Evolutionary conservation across 1,140 invertebrate species (phyloP), one percentile per base, ranked within the genome.

Genomic region (Caenorhabditis briggsae): DNA sequence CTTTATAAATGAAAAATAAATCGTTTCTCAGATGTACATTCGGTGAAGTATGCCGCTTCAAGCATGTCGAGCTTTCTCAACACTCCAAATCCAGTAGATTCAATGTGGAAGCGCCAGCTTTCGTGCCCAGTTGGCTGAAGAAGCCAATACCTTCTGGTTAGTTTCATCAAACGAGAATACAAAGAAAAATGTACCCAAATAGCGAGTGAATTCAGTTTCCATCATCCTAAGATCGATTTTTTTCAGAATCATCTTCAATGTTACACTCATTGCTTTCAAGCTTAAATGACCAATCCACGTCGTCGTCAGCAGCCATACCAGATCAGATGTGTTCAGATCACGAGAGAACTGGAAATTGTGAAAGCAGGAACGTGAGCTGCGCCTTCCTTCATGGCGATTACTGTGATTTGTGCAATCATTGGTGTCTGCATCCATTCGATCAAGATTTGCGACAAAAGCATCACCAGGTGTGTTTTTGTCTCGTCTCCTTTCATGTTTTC

Each of bases 361-460:
- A 78, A 2, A 6, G 70, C 8, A 20, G 23, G n/a, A 46, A 50
- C 11, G 1, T 2, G 3, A 46, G 3, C 3, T 97, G 96, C 93
- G 92, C 93, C 23, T 96, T 96, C 91, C 91, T 95, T 50, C 96
- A 97, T 93, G 95, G 96, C 58, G 94, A 95, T 82, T 93, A 95
- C 58, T 97, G 96, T 93, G 96, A 97, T 90, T 93, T 96, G 89
- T 97, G 96, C 92, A 43, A 90, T n/a, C 93, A 94, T 88, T 94
- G 94, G 84, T 94, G 95, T 74, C 93, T 97, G 78, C 95, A 96
- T 93, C 96, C 96, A 0, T 93, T 93, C 78, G 95, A 96, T 92
- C 93, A 95, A 90, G 94, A 94, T 87, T 95, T 95, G 90, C 93
- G 95, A 82, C 94, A 95, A 82, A 93, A 94, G 90, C 96, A 97